Evolutionary conservation across 2,797 vertebrate genomes (phyloP).

Genomic region (Calcarius lapponicus): DNA sequence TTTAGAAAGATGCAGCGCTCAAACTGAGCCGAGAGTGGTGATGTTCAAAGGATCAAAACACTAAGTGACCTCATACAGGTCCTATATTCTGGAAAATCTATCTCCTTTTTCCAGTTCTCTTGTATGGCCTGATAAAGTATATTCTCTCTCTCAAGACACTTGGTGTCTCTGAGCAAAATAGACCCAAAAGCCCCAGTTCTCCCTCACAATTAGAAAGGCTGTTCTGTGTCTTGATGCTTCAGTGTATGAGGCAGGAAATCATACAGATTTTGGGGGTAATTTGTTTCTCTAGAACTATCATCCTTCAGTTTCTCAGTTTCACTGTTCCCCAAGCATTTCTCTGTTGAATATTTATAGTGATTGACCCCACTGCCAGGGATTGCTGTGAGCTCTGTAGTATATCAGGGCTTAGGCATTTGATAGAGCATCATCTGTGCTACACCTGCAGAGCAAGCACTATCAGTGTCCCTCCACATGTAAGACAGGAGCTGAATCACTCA

Average conservation of each 20-base stretch:
- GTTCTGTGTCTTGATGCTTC: neutral
- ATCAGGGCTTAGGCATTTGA: neutral
- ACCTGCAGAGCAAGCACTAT: neutral
- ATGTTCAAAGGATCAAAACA: slow-evolving; percentile 35
- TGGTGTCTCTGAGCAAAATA: neutral
- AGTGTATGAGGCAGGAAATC: neutral
- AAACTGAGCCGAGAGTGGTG: slow-evolving; percentile 28
- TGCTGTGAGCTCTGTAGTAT: neutral
- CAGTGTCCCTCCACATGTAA: neutral
- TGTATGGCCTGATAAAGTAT: neutral
- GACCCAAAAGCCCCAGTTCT: neutral
- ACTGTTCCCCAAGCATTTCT: neutral
- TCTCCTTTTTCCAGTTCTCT: slow-evolving; percentile 19
- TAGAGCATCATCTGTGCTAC: slow-evolving; percentile 3
- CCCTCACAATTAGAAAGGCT: neutral
- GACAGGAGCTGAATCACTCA: neutral
- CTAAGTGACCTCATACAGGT: slow-evolving; percentile 39
- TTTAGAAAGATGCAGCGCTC: slow-evolving; percentile 41
- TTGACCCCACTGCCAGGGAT: neutral
- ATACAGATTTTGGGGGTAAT: neutral
- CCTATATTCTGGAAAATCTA: slow-evolving; percentile 11
- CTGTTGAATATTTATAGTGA: slow-evolving; percentile 10
- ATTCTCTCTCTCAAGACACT: slow-evolving; percentile 1
- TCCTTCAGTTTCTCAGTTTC: neutral
- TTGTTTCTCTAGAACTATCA: neutral